Evolutionary conservation across 2,888 invertebrate species (phyloP).

Genomic region (Eristalis tenax): DNA sequence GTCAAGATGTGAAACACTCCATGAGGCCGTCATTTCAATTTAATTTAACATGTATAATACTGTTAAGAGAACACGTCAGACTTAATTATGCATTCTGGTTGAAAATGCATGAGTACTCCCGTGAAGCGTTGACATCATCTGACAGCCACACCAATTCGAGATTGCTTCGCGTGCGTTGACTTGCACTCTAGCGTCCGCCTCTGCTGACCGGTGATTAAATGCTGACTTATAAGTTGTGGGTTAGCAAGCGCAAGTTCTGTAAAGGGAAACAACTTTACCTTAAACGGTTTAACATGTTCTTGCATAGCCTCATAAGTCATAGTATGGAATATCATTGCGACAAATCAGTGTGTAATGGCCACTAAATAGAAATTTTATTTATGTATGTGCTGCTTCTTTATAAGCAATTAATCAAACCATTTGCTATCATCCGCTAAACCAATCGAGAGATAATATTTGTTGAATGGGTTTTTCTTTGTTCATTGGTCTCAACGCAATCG

Average conservation of each 20-base stretch:
- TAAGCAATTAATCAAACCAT: background rate
- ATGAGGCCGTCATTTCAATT: background rate
- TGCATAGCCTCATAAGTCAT: background rate
- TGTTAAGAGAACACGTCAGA: conserved; percentile 12
- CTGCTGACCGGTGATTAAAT: background rate
- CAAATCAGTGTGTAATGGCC: background rate
- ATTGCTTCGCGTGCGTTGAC: background rate
- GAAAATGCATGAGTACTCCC: conserved; percentile 2
- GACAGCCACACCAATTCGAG: background rate
- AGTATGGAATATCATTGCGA: background rate
- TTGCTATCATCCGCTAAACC: background rate
- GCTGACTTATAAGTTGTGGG: background rate
- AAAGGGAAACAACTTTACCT: background rate
- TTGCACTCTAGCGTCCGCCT: background rate
- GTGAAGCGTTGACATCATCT: conserved; percentile 21
- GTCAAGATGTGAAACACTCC: background rate
- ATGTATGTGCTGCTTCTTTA: no score
- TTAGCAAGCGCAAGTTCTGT: background rate
- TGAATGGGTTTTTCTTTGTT: background rate
- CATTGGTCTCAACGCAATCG: background rate
- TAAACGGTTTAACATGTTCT: background rate
- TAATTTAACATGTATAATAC: background rate
- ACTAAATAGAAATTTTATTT: background rate
- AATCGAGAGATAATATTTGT: background rate
- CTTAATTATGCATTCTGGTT: conserved; percentile 26